Conservation (phyloP, 2,797 vertebrate genomes). For the Cynodonichthys magdalenae region DNA sequence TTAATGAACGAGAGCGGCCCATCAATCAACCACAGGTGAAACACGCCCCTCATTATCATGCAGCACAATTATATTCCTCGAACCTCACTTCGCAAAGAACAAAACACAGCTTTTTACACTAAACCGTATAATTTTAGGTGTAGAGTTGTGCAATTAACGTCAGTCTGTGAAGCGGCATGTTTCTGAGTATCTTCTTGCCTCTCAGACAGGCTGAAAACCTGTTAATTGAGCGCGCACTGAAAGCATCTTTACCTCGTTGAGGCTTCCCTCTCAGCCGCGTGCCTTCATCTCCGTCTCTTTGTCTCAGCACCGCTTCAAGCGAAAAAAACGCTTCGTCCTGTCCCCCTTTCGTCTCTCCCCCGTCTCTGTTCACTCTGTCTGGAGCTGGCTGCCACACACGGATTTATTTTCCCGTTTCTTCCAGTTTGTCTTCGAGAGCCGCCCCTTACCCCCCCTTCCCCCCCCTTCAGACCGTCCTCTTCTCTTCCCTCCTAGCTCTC, state of each 20-base stretch:
- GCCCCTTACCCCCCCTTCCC: conserved; percentile 50
- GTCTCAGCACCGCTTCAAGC: conserved; percentile 5
- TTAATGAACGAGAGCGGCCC: not conserved
- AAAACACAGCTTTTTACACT: not conserved
- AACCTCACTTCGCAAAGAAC: not conserved
- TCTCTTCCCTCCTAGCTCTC: conserved; percentile 13
- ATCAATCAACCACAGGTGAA: conserved; percentile 39
- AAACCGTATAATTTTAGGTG: not conserved
- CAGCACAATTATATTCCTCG: conserved; percentile 5
- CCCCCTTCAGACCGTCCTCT: conserved; percentile 26
- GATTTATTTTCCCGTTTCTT: conserved; percentile 26
- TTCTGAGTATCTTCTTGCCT: not conserved
- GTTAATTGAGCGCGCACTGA: conserved; percentile 16
- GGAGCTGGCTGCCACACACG: conserved; percentile 27
- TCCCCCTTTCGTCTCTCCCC: not conserved
- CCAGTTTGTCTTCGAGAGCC: conserved; percentile 21
- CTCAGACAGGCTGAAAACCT: conserved; percentile 1
- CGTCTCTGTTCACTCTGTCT: conserved; percentile 6
- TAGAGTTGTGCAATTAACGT: not conserved
- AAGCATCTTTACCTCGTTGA: conserved; percentile 55
- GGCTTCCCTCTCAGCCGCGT: conserved; percentile 24
- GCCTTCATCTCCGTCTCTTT: conserved; percentile 13
- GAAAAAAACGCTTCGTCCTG: not conserved
- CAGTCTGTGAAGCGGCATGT: not conserved
- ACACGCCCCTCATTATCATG: conserved; percentile 27